Percentiles rank a stretch among this genome's conserved stretches.
These are phyloP conservation scores for Eubasilissa regina DNA, from an alignment of 1,140 invertebrate genomes.

Conservation along the genomic window DNA sequence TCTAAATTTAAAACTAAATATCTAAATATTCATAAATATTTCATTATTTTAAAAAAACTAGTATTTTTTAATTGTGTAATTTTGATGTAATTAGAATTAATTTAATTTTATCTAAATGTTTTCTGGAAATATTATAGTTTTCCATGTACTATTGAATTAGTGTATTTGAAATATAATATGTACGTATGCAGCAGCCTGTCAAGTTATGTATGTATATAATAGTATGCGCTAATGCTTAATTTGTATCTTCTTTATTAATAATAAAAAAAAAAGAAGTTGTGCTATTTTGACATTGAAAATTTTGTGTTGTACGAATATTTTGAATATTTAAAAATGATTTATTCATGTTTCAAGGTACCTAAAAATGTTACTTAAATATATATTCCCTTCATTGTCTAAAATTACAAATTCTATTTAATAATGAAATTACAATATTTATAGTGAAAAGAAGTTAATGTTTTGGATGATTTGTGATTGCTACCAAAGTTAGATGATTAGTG, in stretches of 20 bases:
- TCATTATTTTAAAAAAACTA: too few relatives aligned
- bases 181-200: conserved; percentile 20
- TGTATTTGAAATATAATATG: conserved; percentile 22
- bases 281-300: background rate
- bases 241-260: too few relatives aligned
- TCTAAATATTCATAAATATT: too few relatives aligned
- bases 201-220: background rate
- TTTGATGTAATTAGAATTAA: too few relatives aligned
- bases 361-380: conserved; percentile 43
- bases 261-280: too few relatives aligned
- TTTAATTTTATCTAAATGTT: too few relatives aligned
- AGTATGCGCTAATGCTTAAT: too few relatives aligned
- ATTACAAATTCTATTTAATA: background rate
- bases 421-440: conserved; percentile 1
- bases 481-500: conserved; percentile 48
- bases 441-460: background rate
- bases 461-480: conserved; percentile 45
- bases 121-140: too few relatives aligned
- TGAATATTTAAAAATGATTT: conserved; percentile 11
- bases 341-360: conserved; percentile 36
- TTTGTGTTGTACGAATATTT: conserved; percentile 4
- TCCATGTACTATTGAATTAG: too few relatives aligned
- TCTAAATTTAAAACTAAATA: too few relatives aligned
- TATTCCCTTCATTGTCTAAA: conserved; percentile 39
- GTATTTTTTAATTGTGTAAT: too few relatives aligned